A percentile compares a stretch with the other conserved stretches of the same genome.
Conservation (phyloP, 2,888 invertebrate genomes). For the Drepanosiphum platanoidis region DNA sequence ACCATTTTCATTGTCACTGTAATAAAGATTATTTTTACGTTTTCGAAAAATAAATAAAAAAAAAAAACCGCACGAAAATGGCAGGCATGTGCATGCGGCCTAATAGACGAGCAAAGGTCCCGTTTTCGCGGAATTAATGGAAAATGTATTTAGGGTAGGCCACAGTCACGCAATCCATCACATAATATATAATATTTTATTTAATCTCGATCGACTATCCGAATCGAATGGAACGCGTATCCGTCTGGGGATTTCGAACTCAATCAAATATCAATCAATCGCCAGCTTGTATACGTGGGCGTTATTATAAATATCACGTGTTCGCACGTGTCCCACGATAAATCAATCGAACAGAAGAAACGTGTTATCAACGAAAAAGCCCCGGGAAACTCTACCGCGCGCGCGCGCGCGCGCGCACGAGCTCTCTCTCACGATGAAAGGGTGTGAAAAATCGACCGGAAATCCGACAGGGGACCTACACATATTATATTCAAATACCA, state of each 20-base stretch:
- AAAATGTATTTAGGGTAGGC: background rate
- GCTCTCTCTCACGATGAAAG: too few species aligned
- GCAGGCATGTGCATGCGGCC: background rate
- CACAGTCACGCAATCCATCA: background rate
- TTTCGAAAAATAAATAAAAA: background rate
- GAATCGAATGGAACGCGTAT: background rate
- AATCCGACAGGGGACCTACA: background rate
- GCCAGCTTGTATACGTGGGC: background rate
- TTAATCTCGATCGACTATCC: background rate
- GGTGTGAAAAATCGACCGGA: slow-evolving; percentile 7
- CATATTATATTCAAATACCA: background rate
- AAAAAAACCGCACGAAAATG: too few species aligned
- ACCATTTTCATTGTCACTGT: background rate
- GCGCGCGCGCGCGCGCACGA: too few species aligned
- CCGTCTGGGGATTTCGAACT: background rate
- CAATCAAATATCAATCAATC: slow-evolving; percentile 30
- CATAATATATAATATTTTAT: background rate
- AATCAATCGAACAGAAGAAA: slow-evolving; percentile 28
- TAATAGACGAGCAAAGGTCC: background rate
- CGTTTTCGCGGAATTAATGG: background rate
- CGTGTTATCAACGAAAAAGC: slow-evolving; percentile 4
- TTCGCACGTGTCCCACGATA: background rate
- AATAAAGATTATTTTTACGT: background rate
- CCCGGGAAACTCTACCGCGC: background rate
- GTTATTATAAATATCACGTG: slow-evolving; percentile 37